Conservation (phyloP, 2,888 invertebrate species). For the Tachina grossa region DNA sequence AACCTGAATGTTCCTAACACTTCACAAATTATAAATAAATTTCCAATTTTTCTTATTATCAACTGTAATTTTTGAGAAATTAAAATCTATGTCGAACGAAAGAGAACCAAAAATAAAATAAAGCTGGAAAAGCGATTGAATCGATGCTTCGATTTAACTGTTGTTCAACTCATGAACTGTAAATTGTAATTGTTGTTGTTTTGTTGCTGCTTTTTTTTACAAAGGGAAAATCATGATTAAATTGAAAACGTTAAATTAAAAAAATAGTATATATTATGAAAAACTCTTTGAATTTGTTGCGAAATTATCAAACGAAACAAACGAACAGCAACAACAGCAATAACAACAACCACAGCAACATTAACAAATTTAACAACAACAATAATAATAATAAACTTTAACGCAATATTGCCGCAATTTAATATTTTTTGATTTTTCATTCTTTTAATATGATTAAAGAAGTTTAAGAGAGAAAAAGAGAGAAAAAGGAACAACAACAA, state of each 20-base stretch:
- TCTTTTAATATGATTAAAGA: slow-evolving; percentile 60
- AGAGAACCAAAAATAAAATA: neutral
- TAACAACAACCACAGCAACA: slow-evolving; percentile 5
- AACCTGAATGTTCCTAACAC: slow-evolving; percentile 12
- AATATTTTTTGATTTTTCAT: slow-evolving; percentile 47
- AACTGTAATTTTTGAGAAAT: slow-evolving; percentile 12
- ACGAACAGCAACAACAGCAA: slow-evolving; percentile 24
- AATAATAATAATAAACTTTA: slow-evolving; percentile 62
- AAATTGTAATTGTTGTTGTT: slow-evolving; percentile 45
- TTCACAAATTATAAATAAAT: slow-evolving; percentile 24
- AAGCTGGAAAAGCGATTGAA: slow-evolving; percentile 1
- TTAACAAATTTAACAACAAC: slow-evolving; percentile 31
- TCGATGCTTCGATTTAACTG: slow-evolving; percentile 41
- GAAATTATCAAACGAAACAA: slow-evolving; percentile 34
- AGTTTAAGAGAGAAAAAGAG: slow-evolving; percentile 26
- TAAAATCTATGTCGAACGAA: slow-evolving; percentile 11
- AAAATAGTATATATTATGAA: slow-evolving; percentile 20
- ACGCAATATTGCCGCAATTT: slow-evolving; percentile 64
- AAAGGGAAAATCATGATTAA: slow-evolving; percentile 62
- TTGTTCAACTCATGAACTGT: slow-evolving; percentile 56
- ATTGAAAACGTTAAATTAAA: slow-evolving; percentile 63
- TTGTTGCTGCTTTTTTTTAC: neutral
- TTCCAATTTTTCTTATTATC: slow-evolving; percentile 10
- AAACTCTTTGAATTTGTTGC: slow-evolving; percentile 59
- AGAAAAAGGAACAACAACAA: slow-evolving; percentile 37